phyloP scores from a whole-genome alignment of 2,797 vertebrate species.

The Propithecus perrieri region DNA sequence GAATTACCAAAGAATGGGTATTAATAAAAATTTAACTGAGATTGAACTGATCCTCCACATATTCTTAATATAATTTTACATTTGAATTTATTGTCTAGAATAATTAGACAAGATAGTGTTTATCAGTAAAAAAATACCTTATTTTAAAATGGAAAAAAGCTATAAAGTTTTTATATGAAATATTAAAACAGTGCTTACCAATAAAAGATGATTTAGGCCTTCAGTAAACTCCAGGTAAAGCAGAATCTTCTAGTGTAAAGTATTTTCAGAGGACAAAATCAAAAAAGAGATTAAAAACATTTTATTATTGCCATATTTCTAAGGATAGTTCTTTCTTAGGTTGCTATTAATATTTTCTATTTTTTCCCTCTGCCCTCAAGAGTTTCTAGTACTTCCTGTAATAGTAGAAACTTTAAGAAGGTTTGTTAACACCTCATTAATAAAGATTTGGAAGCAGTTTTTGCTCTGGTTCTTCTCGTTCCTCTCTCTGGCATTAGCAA shows the following conservation, averaged over 20 bases:
- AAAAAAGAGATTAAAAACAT: constrained; percentile 49
- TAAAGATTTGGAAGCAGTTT: constrained; percentile 51
- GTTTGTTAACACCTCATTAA: background rate
- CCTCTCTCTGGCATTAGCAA: constrained; percentile 15
- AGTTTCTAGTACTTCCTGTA: background rate
- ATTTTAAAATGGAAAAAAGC: constrained; percentile 58
- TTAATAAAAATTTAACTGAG: constrained; percentile 71
- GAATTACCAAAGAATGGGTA: constrained; percentile 67
- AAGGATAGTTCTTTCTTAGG: background rate
- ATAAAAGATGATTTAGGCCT: constrained; percentile 64
- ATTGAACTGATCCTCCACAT: constrained; percentile 60
- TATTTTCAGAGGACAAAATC: constrained; percentile 64
- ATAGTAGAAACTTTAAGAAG: constrained; percentile 50
- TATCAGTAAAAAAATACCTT: constrained; percentile 26
- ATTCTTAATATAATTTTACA: constrained; percentile 27
- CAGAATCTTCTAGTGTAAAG: constrained; percentile 47
- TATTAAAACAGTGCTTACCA: constrained; percentile 56
- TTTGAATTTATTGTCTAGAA: constrained; percentile 60
- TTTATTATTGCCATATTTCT: constrained; percentile 40
- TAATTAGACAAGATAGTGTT: constrained; percentile 10
- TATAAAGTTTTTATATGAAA: constrained; percentile 47
- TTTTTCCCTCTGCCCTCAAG: background rate
- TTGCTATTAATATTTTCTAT: background rate
- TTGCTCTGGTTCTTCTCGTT: background rate
- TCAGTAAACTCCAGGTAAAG: constrained; percentile 74